Base-by-base conservation (phyloP, 1,140 invertebrate species). In the Odontomachus brunneus region DNA sequence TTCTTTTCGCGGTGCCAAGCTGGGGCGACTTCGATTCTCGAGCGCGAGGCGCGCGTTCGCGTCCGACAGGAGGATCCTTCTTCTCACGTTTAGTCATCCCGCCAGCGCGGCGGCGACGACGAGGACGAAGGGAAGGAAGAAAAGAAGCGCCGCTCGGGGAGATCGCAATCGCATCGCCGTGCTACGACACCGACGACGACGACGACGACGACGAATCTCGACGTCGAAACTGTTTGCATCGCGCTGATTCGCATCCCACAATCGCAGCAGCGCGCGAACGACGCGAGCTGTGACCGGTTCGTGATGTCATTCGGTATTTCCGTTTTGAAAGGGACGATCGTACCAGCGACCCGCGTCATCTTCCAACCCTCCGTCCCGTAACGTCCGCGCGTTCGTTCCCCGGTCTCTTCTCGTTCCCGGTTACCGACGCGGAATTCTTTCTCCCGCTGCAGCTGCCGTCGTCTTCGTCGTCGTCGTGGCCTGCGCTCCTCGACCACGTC, bases 301-400 rank as follows among this genome's bases (percentile, higher is more conserved):
- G 78, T 92, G 91, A 91, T 90, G 90, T 92, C 90, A 92, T 72
- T 84, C 76, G 57, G 84, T 89, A 88, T 91, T 90, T 91, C 86
- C 84, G 88, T 82, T 88, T 86, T 74, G 66, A 84, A 90, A 86
- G 73, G 82, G 51, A 67, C 53, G 62, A 44, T 57, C 38, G n/a
- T 12, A 62, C 15, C 49, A 57, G 71, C 24, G 2, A 53, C 3
- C 14, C 66, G 69, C 69, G 78, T 82, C 81, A 78, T 44, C 49
- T 17, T 82, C 29, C 59, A 85, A 87, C 72, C 48, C 81, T n/a
- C 63, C 60, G 63, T 55, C 12, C 14, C 14, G 19, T 1, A 7
- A 66, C 53, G 33, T 67, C 26, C 65, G 14, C 72, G 29, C 38
- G 38, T 44, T 44, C 38, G 53, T 49, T 29, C 74, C 11, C 29